phyloP scores from a whole-genome alignment of 1,140 invertebrate genomes.

The Bactericera cockerelli region DNA sequence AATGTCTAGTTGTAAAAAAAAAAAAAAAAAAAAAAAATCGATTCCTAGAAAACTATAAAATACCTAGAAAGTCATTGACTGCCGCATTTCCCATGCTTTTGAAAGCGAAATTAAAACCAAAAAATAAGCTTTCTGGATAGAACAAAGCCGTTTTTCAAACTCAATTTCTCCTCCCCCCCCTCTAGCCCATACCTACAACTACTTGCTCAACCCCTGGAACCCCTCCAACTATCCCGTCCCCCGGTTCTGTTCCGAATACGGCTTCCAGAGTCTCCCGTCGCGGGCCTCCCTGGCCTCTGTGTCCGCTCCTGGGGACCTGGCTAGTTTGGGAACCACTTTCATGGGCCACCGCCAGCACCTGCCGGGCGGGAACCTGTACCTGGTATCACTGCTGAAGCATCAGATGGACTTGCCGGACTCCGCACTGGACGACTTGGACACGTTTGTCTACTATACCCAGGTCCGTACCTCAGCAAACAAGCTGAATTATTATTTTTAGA shows the following conservation, averaged over 20 bases:
- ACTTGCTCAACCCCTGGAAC: slow-evolving; percentile 65
- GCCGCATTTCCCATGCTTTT: no score
- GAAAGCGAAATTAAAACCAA: no score
- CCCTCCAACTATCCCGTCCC: slow-evolving; percentile 55
- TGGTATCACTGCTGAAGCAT: slow-evolving; percentile 38
- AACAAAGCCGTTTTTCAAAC: no score
- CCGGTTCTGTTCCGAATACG: slow-evolving; percentile 89
- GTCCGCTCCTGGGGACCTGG: slow-evolving; percentile 40
- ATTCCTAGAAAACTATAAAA: no score
- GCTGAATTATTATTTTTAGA: no score
- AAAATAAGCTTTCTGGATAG: no score
- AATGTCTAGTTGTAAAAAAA: no score
- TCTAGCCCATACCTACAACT: slow-evolving; percentile 85
- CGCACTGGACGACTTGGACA: slow-evolving; percentile 12
- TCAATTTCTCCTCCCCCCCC: slow-evolving; percentile 21
- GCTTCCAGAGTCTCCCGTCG: slow-evolving; percentile 76
- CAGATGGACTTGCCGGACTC: slow-evolving; percentile 41
- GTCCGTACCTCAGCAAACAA: no score
- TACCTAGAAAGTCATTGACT: no score
- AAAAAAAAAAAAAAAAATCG: no score
- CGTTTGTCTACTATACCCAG: slow-evolving; percentile 57
- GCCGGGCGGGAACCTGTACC: slow-evolving; percentile 45
- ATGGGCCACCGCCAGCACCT: slow-evolving; percentile 70
- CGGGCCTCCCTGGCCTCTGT: slow-evolving; percentile 40
- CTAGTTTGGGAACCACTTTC: slow-evolving; percentile 38